Evolutionary conservation across 2,888 invertebrate species (phyloP).

Genomic region (Keiferia lycopersicella): DNA sequence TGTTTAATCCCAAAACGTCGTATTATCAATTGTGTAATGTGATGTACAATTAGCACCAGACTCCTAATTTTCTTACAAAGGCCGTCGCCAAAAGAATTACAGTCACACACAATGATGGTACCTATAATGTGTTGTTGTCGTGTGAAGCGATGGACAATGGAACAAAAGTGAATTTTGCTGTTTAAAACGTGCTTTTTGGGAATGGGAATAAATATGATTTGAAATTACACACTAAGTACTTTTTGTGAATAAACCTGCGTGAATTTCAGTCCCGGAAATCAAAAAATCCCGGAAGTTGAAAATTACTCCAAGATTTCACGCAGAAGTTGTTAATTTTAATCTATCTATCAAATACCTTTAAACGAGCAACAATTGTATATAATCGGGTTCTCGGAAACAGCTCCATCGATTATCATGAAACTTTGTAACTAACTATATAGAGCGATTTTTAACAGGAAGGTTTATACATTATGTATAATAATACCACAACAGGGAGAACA

Average conservation of each 20-base stretch:
- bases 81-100: not conserved
- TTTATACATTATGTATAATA: too few relatives aligned
- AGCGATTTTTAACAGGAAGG: too few relatives aligned
- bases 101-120: not conserved
- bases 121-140: not conserved
- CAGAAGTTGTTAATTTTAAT: too few relatives aligned
- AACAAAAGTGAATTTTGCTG: constrained; percentile 6
- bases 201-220: not conserved
- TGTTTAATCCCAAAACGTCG: not conserved
- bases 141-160: constrained; percentile 1
- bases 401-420: too few relatives aligned
- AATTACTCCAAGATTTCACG: too few relatives aligned
- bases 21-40: not conserved
- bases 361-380: too few relatives aligned
- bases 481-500: too few relatives aligned
- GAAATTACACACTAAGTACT: not conserved
- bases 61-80: constrained; percentile 6
- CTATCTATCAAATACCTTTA: too few relatives aligned
- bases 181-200: not conserved
- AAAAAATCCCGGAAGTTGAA: too few relatives aligned
- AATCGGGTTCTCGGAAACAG: too few relatives aligned
- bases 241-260: not conserved
- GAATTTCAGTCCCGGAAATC: too few relatives aligned
- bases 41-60: constrained; percentile 1
- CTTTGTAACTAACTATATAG: too few relatives aligned